phyloP scores from a whole-genome alignment of 2,888 invertebrate genomes.

The Drosophila putrida region DNA sequence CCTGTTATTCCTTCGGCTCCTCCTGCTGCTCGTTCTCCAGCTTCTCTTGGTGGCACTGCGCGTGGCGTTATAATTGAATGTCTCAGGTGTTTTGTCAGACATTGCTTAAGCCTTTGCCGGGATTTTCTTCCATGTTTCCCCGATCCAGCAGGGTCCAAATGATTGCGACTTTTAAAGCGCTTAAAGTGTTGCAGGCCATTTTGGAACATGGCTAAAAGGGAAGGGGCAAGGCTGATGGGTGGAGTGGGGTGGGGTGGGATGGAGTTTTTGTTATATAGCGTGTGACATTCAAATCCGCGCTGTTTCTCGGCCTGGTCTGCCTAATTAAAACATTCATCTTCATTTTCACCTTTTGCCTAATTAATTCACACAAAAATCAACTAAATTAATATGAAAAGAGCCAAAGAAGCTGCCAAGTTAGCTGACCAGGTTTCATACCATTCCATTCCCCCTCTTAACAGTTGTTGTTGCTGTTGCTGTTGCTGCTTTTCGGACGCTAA shows the following conservation, averaged over 20 bases:
- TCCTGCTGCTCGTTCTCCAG: constrained; percentile 2
- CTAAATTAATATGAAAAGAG: constrained; percentile 84
- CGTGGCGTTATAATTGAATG: constrained; percentile 80
- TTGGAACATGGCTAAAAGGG: not conserved
- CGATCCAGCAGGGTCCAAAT: constrained; percentile 28
- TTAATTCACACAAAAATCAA: constrained; percentile 84
- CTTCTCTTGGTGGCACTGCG: constrained; percentile 38
- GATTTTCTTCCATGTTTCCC: constrained; percentile 65
- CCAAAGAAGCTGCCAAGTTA: constrained; percentile 72
- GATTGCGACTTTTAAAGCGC: constrained; percentile 59
- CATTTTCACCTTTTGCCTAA: constrained; percentile 85
- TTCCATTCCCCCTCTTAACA: constrained; percentile 16
- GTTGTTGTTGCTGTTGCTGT: constrained; percentile 29
- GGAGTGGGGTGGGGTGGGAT: not conserved
- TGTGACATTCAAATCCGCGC: constrained; percentile 68
- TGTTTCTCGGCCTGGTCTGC: constrained; percentile 52
- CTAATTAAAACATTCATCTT: constrained; percentile 85
- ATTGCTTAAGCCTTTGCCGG: constrained; percentile 84
- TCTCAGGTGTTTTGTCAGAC: constrained; percentile 85
- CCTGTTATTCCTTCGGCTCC: constrained; percentile 6
- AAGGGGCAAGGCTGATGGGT: not conserved
- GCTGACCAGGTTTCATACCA: constrained; percentile 59
- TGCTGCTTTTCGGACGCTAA: constrained; percentile 74
- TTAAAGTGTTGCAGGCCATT: constrained; percentile 60
- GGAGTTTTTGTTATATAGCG: constrained; percentile 27